A percentile compares a stretch with the other conserved stretches of the same genome.
Conservation (phyloP, 2,888 invertebrate genomes). For the Deilephila elpenor region DNA sequence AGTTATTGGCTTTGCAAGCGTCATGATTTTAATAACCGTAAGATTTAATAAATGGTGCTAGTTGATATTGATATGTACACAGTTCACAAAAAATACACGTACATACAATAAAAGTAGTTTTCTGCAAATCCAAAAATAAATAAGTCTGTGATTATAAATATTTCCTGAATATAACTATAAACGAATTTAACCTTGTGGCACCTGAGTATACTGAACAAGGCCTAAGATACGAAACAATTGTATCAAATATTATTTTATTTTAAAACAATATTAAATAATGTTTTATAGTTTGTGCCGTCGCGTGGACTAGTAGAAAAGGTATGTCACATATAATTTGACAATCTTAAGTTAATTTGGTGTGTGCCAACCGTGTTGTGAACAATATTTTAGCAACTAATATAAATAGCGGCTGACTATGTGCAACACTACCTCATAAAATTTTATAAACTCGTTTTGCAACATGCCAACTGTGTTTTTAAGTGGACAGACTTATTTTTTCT, state of each 20-base stretch:
- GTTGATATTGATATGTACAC: background rate
- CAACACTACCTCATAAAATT: conserved; percentile 52
- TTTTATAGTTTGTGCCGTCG: too few relatives aligned
- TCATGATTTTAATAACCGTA: conserved; percentile 11
- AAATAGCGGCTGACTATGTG: conserved; percentile 48
- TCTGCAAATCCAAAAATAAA: background rate
- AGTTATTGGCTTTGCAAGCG: conserved; percentile 13
- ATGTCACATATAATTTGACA: background rate
- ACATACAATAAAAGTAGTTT: background rate
- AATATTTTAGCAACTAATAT: conserved; percentile 37
- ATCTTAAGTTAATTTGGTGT: background rate
- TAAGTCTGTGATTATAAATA: background rate
- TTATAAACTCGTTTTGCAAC: conserved; percentile 55
- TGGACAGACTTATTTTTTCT: conserved; percentile 45
- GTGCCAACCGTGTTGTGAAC: conserved; percentile 21
- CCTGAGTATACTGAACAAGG: too few relatives aligned
- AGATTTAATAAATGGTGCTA: background rate
- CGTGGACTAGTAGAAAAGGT: background rate
- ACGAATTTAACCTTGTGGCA: background rate
- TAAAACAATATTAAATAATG: background rate
- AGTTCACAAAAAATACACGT: background rate
- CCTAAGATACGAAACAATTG: too few relatives aligned
- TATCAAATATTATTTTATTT: background rate
- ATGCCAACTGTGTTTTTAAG: conserved; percentile 49
- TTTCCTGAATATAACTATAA: conserved; percentile 2